phyloP scores from a whole-genome alignment of 2,888 invertebrate genomes.

The Aphelenchoides bicaudatus region DNA sequence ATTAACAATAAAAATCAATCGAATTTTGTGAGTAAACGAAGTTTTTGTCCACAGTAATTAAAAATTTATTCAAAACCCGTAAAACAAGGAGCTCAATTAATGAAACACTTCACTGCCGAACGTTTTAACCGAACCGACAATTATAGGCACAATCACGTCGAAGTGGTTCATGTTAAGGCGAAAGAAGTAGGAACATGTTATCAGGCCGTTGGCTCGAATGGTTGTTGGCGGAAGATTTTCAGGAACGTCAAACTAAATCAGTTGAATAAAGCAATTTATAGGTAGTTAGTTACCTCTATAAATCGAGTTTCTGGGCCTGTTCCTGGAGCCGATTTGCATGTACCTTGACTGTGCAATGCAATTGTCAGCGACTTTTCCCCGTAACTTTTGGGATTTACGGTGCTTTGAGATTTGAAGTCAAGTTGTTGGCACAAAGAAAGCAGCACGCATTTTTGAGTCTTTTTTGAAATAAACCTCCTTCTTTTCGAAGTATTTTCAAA shows the following conservation, averaged over 20 bases:
- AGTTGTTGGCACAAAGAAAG: conserved; percentile 53
- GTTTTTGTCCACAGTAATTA: too few relatives aligned
- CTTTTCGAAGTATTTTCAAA: conserved; percentile 48
- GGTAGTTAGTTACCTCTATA: too few relatives aligned
- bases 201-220: conserved; percentile 50
- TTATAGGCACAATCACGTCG: conserved; percentile 54
- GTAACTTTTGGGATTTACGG: conserved; percentile 23
- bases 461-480: conserved; percentile 34
- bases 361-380: conserved; percentile 51
- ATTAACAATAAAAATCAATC: too few relatives aligned
- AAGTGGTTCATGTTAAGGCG: conserved; percentile 57
- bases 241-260: conserved; percentile 52
- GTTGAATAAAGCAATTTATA: too few relatives aligned
- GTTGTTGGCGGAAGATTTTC: conserved; percentile 51
- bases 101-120: conserved; percentile 26
- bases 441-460: conserved; percentile 49
- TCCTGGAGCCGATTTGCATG: conserved; percentile 49
- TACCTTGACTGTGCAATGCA: conserved; percentile 51
- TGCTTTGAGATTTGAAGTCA: conserved; percentile 46
- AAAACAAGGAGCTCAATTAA: too few relatives aligned
- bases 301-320: conserved; percentile 51
- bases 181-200: conserved; percentile 55
- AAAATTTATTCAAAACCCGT: too few relatives aligned
- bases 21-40: too few relatives aligned
- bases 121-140: conserved; percentile 51